These are phyloP conservation scores for Chironomus striatipennis DNA, from an alignment of 1,140 invertebrate species.

Conservation along the genomic window DNA sequence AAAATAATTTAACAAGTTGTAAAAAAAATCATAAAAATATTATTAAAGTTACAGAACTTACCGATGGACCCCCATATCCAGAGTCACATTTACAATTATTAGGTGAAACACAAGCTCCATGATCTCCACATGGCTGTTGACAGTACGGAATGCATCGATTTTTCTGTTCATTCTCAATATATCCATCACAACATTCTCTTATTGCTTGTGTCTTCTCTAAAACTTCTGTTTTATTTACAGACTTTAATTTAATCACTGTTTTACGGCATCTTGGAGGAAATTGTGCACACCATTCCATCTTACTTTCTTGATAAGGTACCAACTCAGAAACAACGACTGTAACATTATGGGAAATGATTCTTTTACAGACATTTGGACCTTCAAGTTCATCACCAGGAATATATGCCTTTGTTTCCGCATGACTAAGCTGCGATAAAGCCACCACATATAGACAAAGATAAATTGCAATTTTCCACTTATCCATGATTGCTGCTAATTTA, in stretches of 20 bases:
- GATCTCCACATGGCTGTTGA: slow-evolving; percentile 63
- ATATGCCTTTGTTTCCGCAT: neutral
- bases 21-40: too few species aligned
- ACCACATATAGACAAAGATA: neutral
- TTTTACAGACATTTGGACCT: slow-evolving; percentile 48
- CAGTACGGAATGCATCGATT: slow-evolving; percentile 71
- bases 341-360: slow-evolving; percentile 41
- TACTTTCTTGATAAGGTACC: slow-evolving; percentile 70
- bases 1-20: too few species aligned
- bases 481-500: neutral
- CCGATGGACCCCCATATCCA: slow-evolving; percentile 76
- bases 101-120: slow-evolving; percentile 72
- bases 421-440: neutral
- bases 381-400: slow-evolving; percentile 25
- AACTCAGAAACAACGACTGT: slow-evolving; percentile 54
- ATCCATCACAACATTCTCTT: slow-evolving; percentile 77
- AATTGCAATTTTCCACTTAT: slow-evolving; percentile 16
- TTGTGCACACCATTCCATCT: slow-evolving; percentile 72
- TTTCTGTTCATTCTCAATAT: slow-evolving; percentile 50
- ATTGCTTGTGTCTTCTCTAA: slow-evolving; percentile 64
- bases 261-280: slow-evolving; percentile 78
- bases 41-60: too few species aligned
- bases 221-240: slow-evolving; percentile 60
- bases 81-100: slow-evolving; percentile 77
- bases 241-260: slow-evolving; percentile 67